Base-by-base conservation (phyloP, 2,888 invertebrate genomes). In the Spisula subtruncata region DNA sequence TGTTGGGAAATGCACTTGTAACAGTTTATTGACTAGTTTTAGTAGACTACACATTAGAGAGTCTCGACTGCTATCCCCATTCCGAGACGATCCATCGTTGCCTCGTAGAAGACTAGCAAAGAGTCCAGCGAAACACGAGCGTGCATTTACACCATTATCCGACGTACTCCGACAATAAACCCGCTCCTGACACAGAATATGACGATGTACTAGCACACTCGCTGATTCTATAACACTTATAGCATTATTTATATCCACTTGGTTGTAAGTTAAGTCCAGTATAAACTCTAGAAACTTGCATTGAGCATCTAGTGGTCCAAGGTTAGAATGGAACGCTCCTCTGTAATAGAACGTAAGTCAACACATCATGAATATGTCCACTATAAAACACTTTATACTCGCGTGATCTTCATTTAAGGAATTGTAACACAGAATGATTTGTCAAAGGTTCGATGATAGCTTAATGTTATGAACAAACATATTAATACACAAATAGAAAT, bases 141-240 rank as follows among this genome's bases (percentile, higher is more conserved):
- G 97, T 87, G 96, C 96, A 93, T 94, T 96, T 88, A 96, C 93
- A 87, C 92, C 97, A 97, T 89, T 97, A 97, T 94, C 97, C 95
- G 94, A 96, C 94, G 96, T 97, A 95, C 93, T 96, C 94, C 94
- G 90, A 90, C 95, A 96, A 60, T 92, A 92, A 25, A 96, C 95
- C n/a, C 94, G 93, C 83, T 96, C 96, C 90, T 96, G 96, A 85
- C 94, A 94, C 20, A 95, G 91, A 83, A 96, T 95, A 91, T 96
- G 96, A 87, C 94, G 95, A 93, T 96, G 94, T 5, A 96, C 96
- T 8, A 96, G 93, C 75, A 93, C 88, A 66, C 95, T 98, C 94
- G 98, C 98, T 94, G 98, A 98, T 96, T 98, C 98, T 29, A 98
- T 97, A 86, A 98, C 98, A 95, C 98, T 98, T 96, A 98, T 97